These are phyloP conservation scores for Nezara viridula DNA, from an alignment of 2,888 invertebrate genomes.

Conservation along the genomic window DNA sequence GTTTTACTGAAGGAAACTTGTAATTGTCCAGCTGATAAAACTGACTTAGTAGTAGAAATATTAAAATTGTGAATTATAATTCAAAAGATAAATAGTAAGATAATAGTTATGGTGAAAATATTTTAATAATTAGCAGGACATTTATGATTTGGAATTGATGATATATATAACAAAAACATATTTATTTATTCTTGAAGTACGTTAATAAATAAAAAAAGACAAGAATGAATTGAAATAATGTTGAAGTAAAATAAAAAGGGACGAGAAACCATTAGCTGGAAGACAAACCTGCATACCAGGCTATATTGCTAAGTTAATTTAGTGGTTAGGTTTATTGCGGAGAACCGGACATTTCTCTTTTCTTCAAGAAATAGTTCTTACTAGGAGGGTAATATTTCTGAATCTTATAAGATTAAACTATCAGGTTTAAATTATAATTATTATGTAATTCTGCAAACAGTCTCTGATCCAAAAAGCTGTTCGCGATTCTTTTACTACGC, in stretches of 20 bases:
- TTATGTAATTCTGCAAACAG: neutral
- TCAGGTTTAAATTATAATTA: neutral
- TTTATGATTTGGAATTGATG: too few relatives aligned
- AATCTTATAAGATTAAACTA: neutral
- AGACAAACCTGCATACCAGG: neutral
- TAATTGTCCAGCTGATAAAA: neutral
- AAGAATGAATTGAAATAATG: neutral
- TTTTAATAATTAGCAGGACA: too few relatives aligned
- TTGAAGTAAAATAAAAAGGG: neutral
- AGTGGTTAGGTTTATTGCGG: neutral
- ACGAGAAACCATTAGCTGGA: neutral
- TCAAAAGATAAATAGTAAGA: neutral
- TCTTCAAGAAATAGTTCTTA: neutral
- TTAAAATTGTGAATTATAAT: neutral
- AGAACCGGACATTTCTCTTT: neutral
- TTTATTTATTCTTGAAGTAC: too few relatives aligned
- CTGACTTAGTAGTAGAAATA: neutral
- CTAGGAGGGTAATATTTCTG: neutral
- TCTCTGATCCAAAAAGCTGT: too few relatives aligned
- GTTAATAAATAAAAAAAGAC: neutral
- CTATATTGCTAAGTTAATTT: slow-evolving; percentile 10
- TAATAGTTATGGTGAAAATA: too few relatives aligned
- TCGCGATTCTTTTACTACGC: too few relatives aligned
- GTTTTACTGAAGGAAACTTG: neutral
- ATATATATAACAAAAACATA: too few relatives aligned